Conservation (phyloP, 2,113 vertebrate species). For the Castor canadensis region DNA sequence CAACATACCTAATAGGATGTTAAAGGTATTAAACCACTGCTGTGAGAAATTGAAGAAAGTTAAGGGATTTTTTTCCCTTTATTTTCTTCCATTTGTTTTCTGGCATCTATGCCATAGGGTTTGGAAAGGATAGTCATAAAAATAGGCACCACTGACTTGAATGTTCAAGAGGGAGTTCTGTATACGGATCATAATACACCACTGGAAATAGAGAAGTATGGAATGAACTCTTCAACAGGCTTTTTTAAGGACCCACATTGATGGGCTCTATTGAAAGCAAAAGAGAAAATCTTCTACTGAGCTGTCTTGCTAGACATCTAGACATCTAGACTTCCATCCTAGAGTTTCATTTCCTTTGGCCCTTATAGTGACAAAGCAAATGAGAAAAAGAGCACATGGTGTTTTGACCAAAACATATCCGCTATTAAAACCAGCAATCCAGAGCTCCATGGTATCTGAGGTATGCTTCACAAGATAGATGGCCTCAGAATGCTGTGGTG, state of each 20-base stretch:
- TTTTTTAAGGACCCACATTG: neutral
- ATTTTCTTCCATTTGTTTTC: neutral
- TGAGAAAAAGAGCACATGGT: neutral
- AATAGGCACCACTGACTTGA: neutral
- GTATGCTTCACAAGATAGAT: neutral
- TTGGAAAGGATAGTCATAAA: neutral
- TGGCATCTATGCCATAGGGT: neutral
- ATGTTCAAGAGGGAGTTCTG: neutral
- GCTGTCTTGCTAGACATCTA: neutral
- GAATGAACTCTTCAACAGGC: neutral
- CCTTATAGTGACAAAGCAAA: neutral
- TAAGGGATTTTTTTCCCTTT: neutral
- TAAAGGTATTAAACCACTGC: neutral
- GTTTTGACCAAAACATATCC: constrained; percentile 4
- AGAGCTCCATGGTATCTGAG: neutral
- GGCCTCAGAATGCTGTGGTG: rapidly evolving
- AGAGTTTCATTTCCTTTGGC: neutral
- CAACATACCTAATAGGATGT: neutral
- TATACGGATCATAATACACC: neutral
- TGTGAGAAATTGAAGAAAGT: neutral
- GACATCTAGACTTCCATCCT: neutral
- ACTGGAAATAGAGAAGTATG: neutral
- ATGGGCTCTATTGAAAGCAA: neutral
- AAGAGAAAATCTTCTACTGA: neutral
- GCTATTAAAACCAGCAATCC: neutral